Base-by-base conservation (phyloP, 2,888 invertebrate genomes). In the Mantis religiosa region DNA sequence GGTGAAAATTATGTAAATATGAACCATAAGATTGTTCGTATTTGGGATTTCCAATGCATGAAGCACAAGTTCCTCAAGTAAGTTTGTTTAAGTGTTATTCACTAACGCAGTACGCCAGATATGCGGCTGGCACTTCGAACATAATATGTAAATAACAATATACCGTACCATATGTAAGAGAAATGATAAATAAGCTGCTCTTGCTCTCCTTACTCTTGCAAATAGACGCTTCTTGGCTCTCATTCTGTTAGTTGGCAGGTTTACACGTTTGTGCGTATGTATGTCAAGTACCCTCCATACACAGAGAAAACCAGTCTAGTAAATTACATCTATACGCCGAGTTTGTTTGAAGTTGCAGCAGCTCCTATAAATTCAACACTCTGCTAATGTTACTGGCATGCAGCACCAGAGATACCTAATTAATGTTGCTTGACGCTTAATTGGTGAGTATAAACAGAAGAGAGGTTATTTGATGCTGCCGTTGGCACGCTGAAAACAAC, bases 351-450 rank as follows among this genome's bases (percentile, higher is more conserved):
- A 85, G 85, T 85, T 47, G 28, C 85, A n/a, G 41, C n/a, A 30
- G 85, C 85, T 85, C 54, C 85, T 85, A 85, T 85, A 85, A 85
- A 85, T 85, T 54, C 85, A 85, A 84, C 84, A 41, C 84, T 30
- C 41, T 84, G 84, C 54, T 71, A 71, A 71, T 71, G 54, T 71
- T 71, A 71, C 54, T 71, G 54, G 54, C 54, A 71, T 71, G 54
- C 34, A 14, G 28, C 27, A 85, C 85, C 27, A 30, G 28, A 27
- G 27, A 41, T 85, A 27, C 47, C 85, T 85, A 85, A 85, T 85
- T 85, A 85, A 85, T 85, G 85, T 47, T 47, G 28, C 85, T 47
- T 85, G 85, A 85, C 47, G 85, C 85, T 47, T 85, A 85, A 85
- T 85, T 85, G 85, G 85, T 85, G 85, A 47, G 85, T 85, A 85